Evolutionary conservation across 1,140 invertebrate species (phyloP).

Genomic region (Aphaenogaster floridana): DNA sequence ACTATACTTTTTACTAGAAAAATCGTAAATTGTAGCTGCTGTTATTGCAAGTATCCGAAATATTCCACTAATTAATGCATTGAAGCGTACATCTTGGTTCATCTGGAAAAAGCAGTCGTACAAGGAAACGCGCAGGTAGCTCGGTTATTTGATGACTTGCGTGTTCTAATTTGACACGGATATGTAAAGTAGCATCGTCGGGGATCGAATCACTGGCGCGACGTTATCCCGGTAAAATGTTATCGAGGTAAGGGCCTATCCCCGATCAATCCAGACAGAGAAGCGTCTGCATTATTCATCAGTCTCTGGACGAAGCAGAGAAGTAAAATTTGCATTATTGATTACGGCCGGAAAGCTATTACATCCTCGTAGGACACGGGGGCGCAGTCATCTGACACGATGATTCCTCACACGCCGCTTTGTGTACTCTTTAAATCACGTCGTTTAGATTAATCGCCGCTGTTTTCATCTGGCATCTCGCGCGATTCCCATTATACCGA

Average conservation of each 20-base stretch:
- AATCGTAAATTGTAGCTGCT: background rate
- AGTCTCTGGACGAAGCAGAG: conserved; percentile 28
- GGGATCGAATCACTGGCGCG: background rate
- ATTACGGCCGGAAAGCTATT: conserved; percentile 55
- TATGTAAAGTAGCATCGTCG: conserved; percentile 15
- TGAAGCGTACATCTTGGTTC: background rate
- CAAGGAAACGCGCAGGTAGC: background rate
- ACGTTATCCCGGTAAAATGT: conserved; percentile 1
- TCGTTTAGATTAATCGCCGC: conserved; percentile 57
- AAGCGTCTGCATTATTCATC: conserved; percentile 61
- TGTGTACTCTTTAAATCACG: conserved; percentile 42
- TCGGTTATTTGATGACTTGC: background rate
- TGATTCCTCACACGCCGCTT: conserved; percentile 25
- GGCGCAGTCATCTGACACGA: conserved; percentile 40
- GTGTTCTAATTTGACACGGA: conserved; percentile 31
- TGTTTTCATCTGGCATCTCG: conserved; percentile 50
- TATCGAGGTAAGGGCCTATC: conserved; percentile 37
- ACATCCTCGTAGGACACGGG: conserved; percentile 44
- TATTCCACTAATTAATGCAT: background rate
- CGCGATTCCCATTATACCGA: conserved; percentile 49
- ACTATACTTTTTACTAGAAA: background rate
- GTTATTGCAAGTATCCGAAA: background rate
- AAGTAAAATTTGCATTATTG: conserved; percentile 71
- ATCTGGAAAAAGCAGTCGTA: background rate
- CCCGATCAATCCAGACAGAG: conserved; percentile 28